Base-by-base conservation (phyloP, 2,113 vertebrate species). In the Gobio gobio region DNA sequence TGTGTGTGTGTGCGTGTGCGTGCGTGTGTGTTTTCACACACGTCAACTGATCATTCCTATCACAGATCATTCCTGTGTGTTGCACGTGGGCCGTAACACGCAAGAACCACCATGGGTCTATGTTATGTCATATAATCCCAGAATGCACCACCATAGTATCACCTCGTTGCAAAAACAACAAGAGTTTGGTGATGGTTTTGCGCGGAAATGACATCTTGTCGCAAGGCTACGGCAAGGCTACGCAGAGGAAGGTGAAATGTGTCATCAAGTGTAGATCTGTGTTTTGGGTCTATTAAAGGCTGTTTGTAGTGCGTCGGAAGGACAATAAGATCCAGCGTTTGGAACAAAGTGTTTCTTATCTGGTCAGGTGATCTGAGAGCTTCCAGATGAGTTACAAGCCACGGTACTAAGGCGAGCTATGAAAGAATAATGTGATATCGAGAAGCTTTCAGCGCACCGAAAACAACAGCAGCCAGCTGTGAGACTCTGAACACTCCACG, bases 371-470 rank as follows among this genome's bases (percentile, higher is more conserved):
- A 94, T 95, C 93, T 93, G 94, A 94, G 94, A 92, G 91, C 89
- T 88, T 89, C 87, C 89, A 92, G 93, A 90, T 93, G 91, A 92
- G 93, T 93, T 94, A 91, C 92, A 93, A 89, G 86, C 87, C 89
- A 84, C 86, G 78, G 87, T 61, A 89, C 90, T 79, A 89, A 92
- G 93, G 91, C 86, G 89, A 90, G 89, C 93, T 91, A 93, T 94
- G 88, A 94, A 94, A 94, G 93, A 95, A 93, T 94, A 93, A 95
- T 95, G 93, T 91, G 93, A 94, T 90, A 94, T 84, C 86, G 94
- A 93, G 94, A 94, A 90, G 86, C 83, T 91, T 91, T 93, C 91
- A 91, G 89, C 51, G 61, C 13, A 16, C 43, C 64, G 81, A 68
- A 59, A 85, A 82, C 66, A 63, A 70, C 26, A 40, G 74, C 45